phyloP scores from a whole-genome alignment of 2,888 invertebrate species.

The Stenichneumon culpator region DNA sequence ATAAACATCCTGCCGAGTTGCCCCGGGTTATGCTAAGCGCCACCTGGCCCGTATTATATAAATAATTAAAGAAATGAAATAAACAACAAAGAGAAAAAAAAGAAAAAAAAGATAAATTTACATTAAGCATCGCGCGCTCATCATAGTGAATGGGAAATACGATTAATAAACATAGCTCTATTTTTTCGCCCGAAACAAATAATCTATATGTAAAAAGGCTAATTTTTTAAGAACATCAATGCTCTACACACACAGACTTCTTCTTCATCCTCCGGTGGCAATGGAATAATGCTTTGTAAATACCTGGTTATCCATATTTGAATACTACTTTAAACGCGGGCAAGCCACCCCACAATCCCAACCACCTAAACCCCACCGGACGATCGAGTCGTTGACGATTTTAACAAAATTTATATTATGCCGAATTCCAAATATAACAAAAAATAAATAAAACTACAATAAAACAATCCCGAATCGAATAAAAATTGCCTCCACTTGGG shows the following conservation, averaged over 20 bases:
- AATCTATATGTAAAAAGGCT: slow-evolving; percentile 74
- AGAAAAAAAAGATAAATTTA: slow-evolving; percentile 43
- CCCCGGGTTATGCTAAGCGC: slow-evolving; percentile 79
- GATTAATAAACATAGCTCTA: slow-evolving; percentile 75
- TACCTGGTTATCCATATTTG: slow-evolving; percentile 67
- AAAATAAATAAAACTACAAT: slow-evolving; percentile 28
- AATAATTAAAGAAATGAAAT: slow-evolving; percentile 71
- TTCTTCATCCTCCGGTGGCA: slow-evolving; percentile 66
- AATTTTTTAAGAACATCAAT: slow-evolving; percentile 77
- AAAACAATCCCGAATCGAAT: slow-evolving; percentile 25
- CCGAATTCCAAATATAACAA: slow-evolving; percentile 39
- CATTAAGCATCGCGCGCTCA: slow-evolving; percentile 70
- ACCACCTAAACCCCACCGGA: slow-evolving; percentile 27
- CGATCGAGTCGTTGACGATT: slow-evolving; percentile 57
- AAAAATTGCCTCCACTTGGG: slow-evolving; percentile 57
- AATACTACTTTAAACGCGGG: slow-evolving; percentile 55
- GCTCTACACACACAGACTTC: slow-evolving; percentile 62
- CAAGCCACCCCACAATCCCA: slow-evolving; percentile 37
- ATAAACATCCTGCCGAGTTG: slow-evolving; percentile 82
- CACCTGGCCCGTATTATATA: slow-evolving; percentile 78
- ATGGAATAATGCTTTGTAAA: slow-evolving; percentile 67
- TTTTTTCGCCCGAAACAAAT: slow-evolving; percentile 77
- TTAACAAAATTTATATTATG: slow-evolving; percentile 52
- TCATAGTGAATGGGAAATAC: slow-evolving; percentile 69
- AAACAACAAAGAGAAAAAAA: slow-evolving; percentile 45